Evolutionary conservation across 2,888 invertebrate genomes (phyloP).

Genomic region (Melanchra persicariae): DNA sequence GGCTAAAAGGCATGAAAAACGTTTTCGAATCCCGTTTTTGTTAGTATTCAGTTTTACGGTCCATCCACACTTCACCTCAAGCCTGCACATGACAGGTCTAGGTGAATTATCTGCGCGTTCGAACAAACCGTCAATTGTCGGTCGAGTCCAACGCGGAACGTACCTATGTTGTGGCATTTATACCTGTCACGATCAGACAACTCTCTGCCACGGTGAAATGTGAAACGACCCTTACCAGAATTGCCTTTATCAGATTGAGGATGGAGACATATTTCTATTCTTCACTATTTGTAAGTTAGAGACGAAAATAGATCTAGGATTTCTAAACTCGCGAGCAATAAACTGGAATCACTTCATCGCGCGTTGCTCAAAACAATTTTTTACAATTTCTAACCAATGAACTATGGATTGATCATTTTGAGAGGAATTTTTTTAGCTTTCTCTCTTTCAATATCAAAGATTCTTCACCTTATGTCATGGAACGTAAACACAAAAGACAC

Average conservation of each 20-base stretch:
- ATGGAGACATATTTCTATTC: slow-evolving; percentile 1
- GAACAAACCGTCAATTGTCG: slow-evolving; percentile 52
- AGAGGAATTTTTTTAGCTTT: no score
- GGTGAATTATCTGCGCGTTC: slow-evolving; percentile 57
- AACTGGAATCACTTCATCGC: no score
- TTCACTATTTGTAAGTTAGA: slow-evolving; percentile 10
- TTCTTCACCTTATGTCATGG: no score
- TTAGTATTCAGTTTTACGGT: slow-evolving; percentile 17
- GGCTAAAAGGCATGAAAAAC: neutral
- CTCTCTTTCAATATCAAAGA: no score
- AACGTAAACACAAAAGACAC: no score
- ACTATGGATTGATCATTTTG: no score
- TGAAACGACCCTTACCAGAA: slow-evolving; percentile 40
- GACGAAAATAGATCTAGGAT: neutral
- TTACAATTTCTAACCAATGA: no score
- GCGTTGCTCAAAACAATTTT: no score
- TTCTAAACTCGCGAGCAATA: no score
- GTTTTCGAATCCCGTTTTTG: slow-evolving; percentile 7
- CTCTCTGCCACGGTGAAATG: slow-evolving; percentile 32
- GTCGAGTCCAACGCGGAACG: slow-evolving; percentile 29
- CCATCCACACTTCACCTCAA: slow-evolving; percentile 40
- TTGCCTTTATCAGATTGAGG: slow-evolving; percentile 12
- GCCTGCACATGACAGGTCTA: slow-evolving; percentile 45
- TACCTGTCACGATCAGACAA: slow-evolving; percentile 57
- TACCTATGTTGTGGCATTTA: slow-evolving; percentile 53